Conservation (phyloP, 2,888 invertebrate genomes). For the Xestobium rufovillosum region DNA sequence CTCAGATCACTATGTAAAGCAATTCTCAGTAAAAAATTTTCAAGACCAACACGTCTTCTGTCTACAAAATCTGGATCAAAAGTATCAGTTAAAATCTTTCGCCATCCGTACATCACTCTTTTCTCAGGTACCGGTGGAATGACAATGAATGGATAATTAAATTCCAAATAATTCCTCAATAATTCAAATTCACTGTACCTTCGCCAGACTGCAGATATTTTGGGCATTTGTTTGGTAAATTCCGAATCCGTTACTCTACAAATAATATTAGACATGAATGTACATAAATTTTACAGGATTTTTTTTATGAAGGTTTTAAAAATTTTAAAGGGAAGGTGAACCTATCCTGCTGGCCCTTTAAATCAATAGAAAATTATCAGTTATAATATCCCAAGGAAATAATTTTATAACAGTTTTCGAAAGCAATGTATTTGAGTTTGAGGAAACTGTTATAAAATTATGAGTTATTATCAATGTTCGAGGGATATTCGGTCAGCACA, state of each 20-base stretch:
- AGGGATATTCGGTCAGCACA: too few relatives aligned
- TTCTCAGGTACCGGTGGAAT: slow-evolving; percentile 79
- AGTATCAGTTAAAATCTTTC: slow-evolving; percentile 67
- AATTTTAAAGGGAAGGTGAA: not conserved
- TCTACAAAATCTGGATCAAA: slow-evolving; percentile 81
- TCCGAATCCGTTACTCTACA: slow-evolving; percentile 59
- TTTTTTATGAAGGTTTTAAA: not conserved
- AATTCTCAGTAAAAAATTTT: slow-evolving; percentile 70
- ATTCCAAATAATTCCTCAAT: slow-evolving; percentile 66
- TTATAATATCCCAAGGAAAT: too few relatives aligned
- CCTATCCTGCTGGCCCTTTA: too few relatives aligned
- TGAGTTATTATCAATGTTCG: too few relatives aligned
- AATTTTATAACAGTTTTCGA: too few relatives aligned
- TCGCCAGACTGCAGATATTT: slow-evolving; percentile 65
- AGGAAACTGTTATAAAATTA: too few relatives aligned
- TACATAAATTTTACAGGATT: not conserved
- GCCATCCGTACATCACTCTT: slow-evolving; percentile 67
- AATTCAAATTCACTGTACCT: slow-evolving; percentile 81
- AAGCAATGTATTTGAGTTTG: too few relatives aligned
- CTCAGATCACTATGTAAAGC: slow-evolving; percentile 68
- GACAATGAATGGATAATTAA: slow-evolving; percentile 71
- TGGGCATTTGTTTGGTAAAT: slow-evolving; percentile 47
- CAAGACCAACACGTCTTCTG: slow-evolving; percentile 70
- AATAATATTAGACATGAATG: slow-evolving; percentile 23
- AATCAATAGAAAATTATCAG: too few relatives aligned